These are phyloP conservation scores for Leucoma salicis DNA, from an alignment of 2,888 invertebrate genomes.

Conservation along the genomic window DNA sequence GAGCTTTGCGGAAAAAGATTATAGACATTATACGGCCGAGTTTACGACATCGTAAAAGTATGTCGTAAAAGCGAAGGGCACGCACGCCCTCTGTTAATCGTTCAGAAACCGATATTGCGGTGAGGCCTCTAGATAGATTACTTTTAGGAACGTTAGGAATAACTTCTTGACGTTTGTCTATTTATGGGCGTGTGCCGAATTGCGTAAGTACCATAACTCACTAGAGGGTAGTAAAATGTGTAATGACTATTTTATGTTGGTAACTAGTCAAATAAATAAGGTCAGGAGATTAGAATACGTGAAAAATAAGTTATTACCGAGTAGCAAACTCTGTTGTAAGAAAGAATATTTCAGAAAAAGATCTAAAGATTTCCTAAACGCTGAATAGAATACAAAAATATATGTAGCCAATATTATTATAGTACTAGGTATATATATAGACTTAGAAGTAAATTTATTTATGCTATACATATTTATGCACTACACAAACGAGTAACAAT, in stretches of 20 bases:
- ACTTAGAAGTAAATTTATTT: no score
- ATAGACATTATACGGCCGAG: slow-evolving; percentile 74
- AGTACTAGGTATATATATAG: slow-evolving; percentile 16
- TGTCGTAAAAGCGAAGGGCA: slow-evolving; percentile 79
- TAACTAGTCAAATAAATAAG: slow-evolving; percentile 36
- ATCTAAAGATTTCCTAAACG: slow-evolving; percentile 7
- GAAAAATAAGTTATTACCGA: slow-evolving; percentile 33
- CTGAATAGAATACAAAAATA: slow-evolving; percentile 11
- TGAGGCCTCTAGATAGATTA: slow-evolving; percentile 78
- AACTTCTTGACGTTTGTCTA: slow-evolving; percentile 75
- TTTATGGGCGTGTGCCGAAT: slow-evolving; percentile 64
- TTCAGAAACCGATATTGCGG: slow-evolving; percentile 81
- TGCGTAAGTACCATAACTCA: slow-evolving; percentile 47
- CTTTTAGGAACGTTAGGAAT: slow-evolving; percentile 70
- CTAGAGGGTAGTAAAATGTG: slow-evolving; percentile 38
- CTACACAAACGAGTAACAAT: no score
- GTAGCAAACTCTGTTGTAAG: slow-evolving; percentile 12
- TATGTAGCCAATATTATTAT: slow-evolving; percentile 15
- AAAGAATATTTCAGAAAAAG: slow-evolving; percentile 24
- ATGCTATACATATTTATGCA: no score
- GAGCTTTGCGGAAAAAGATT: slow-evolving; percentile 75
- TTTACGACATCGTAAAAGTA: slow-evolving; percentile 80
- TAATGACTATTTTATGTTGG: slow-evolving; percentile 38
- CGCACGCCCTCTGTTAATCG: slow-evolving; percentile 82
- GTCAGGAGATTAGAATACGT: slow-evolving; percentile 33